Evolutionary conservation across 2,797 vertebrate species (phyloP), one percentile per base, ranked within the genome.

Genomic region (Denticeps clupeoides): DNA sequence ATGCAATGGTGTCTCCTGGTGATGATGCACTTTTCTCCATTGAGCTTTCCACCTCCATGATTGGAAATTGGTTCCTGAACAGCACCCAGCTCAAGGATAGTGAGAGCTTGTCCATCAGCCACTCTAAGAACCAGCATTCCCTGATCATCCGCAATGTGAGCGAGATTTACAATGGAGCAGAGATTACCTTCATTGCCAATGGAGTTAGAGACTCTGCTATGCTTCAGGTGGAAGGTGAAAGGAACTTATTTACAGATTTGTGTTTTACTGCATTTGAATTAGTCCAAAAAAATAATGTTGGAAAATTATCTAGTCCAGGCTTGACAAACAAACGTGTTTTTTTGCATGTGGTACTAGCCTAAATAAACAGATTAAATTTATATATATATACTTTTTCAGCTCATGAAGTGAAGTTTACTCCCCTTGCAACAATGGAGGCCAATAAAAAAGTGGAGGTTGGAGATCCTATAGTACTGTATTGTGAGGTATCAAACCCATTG

Each of bases 31-130:
- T 11, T 26, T 96, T 93, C 68, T 84, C 79, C 58, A 79, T 93
- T 3, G 80, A 88, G 54, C 68, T 97, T 49, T 95, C 91, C 0
- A 70, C 83, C 0, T 10, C 62, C 0, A 83, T 89, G 64, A 71
- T 72, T 0, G 93, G 90, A 10, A 79, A 77, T 33, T 97, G 93
- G 93, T 88, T 90, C 68, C 61, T 97, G 23, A 82, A 88, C 0
- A 87, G 88, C 1, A 58, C 72, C 9, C 86, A 85, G 11, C 72
- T 91, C 41, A 70, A 82, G 63, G 49, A 68, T 0, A 49, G 71
- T 0, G 47, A 78, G 19, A 66, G 55, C 2, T 90, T 68, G 60
- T 67, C 56, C 0, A 21, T 92, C 7, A 58, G 59, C 26, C 81
- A 66, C 15, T 73, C 37, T 0, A 80, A 85, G 44, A 79, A 47